Evolutionary conservation across 2,113 vertebrate species (phyloP), one percentile per base, ranked within the genome.

Genomic region (Hystrix brachyura): DNA sequence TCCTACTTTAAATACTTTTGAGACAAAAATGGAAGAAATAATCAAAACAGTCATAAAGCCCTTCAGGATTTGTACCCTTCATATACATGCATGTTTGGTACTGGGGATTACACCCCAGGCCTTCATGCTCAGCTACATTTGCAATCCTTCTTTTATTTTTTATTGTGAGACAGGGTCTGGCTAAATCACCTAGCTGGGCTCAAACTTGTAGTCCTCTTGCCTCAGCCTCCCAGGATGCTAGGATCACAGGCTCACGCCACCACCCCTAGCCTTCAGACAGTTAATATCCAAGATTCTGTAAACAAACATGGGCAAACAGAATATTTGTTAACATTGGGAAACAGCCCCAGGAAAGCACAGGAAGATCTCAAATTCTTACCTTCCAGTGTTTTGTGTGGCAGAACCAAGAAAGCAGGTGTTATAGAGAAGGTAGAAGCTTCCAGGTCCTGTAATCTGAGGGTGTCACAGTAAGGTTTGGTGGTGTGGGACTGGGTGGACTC

Each of bases 321-420:
- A 27, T 96, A 94, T 97, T 98, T 97, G 96, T 93, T 95, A 80
- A 78, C 95, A 88, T 97, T 97, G 97, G 94, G 97, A 97, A 98
- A 98, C 92, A 96, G 62, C 12, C 14, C 43, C 48, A 81, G 48
- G 11, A 57, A n/a, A 91, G 43, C 12, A 78, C 23, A 29, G 71
- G 69, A 71, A 80, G 21, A 38, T 62, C 51, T 86, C 80, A 3
- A 51, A 15, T 29, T 81, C 65, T 88, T 43, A 43, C 69, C 72
- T 59, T 23, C 83, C 2, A 72, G 12, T 10, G 34, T 19, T 84
- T 29, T 23, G 2, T 84, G 12, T 15, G 29, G 80, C 91, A 9
- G 17, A 79, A 60, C 1, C 80, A 59, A n/a, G 86, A 34, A 5
- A 55, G 2, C n/a, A 57, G 17, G 34, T 1, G 14, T 13, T 18